phyloP scores from a whole-genome alignment of 2,797 vertebrate species.

The Malacoctenus gilli region DNA sequence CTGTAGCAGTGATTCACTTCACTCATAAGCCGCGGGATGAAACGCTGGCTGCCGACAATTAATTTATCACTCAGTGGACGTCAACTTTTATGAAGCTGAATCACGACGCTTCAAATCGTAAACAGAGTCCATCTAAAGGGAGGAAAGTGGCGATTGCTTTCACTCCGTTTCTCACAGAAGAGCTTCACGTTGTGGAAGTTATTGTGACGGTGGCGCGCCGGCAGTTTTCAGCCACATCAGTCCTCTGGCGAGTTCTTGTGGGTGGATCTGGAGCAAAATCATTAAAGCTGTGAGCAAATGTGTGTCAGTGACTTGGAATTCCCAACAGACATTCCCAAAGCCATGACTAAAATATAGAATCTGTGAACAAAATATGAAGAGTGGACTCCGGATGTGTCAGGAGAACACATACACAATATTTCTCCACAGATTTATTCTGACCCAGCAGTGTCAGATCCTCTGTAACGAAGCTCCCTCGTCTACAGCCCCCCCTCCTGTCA shows the following conservation, averaged over 20 bases:
- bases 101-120: constrained; percentile 2
- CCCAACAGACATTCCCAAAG: neutral
- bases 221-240: constrained; percentile 50
- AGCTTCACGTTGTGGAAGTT: constrained; percentile 5
- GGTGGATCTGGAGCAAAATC: constrained; percentile 25
- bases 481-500: constrained; percentile 1
- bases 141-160: constrained; percentile 11
- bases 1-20: constrained; percentile 3
- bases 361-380: constrained; percentile 1
- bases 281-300: constrained; percentile 27
- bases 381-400: neutral
- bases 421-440: constrained; percentile 22
- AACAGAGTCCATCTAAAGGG: too few species aligned
- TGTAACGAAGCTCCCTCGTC: constrained; percentile 7
- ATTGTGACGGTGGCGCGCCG: neutral
- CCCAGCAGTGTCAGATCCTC: constrained; percentile 28
- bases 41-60: neutral
- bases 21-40: neutral
- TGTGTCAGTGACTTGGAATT: constrained; percentile 16
- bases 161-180: constrained; percentile 9
- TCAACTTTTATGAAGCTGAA: constrained; percentile 12
- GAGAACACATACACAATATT: neutral
- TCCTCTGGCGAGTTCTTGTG: constrained; percentile 35
- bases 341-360: neutral
- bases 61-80: constrained; percentile 13